Evolutionary conservation across 2,888 invertebrate genomes (phyloP), one percentile per base, ranked within the genome.

Genomic region (Sarcophaga carnaria): DNA sequence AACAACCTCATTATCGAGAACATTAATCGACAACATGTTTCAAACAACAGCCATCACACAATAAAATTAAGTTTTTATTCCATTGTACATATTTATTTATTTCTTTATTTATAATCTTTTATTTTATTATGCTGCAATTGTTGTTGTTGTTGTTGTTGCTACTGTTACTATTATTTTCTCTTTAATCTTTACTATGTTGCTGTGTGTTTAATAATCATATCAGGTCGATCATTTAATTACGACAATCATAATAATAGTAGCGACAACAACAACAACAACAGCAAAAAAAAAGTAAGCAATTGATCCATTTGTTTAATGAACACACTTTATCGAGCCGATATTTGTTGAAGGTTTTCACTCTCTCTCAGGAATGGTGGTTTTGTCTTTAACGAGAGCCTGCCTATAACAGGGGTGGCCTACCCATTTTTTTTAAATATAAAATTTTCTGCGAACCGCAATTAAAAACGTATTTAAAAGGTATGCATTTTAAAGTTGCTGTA

Each of bases 251-350:
- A 77, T 60, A 27, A 62, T 62, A 70, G 22, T 11, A 64, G 20
- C 11, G 62, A 27, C n/a, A 74, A 17, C 49, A 63, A 64, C 45
- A 63, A 20, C 64, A 64, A 71, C 22, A 63, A 63, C 63, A 63
- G 25, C 22, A 20, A 4, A n/a, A 20, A n/a, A 20, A 71, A 62
- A 62, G 47, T 37, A 49, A 66, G 72, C 72, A 78, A 72, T 83
- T 83, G 83, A 78, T 83, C 79, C 64, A 83, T 74, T 75, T 83
- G 66, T 70, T 79, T 74, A 79, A 78, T 74, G 54, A 78, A 79
- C 54, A 75, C 54, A 83, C 74, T 83, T 79, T 20, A 62, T 64
- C 22, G 1, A 27, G 14, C 64, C 69, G 78, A 72, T 63, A 70
- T 17, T 70, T 59, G 45, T 64, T 79, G 69, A 79, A 79, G 83